phyloP scores from a whole-genome alignment of 2,888 invertebrate genomes.

The Catocala nupta region DNA sequence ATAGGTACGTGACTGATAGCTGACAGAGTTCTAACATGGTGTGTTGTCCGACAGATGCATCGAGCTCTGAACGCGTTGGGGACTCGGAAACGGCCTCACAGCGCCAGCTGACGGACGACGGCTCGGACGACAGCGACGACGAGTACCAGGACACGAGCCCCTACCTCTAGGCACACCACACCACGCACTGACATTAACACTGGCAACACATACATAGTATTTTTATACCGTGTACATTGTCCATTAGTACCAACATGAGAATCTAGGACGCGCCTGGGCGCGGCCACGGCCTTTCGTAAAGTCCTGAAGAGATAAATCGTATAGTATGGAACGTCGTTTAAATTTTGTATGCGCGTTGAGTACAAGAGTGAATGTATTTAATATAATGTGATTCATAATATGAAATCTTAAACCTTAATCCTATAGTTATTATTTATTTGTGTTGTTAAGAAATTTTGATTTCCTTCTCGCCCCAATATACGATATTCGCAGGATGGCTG shows the following conservation, averaged over 20 bases:
- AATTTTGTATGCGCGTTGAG: constrained; percentile 71
- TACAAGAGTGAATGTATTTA: constrained; percentile 84
- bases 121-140: constrained; percentile 79
- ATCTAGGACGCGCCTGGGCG: constrained; percentile 39
- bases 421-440: constrained; percentile 79
- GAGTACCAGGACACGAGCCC: constrained; percentile 83
- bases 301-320: constrained; percentile 66
- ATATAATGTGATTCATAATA: constrained; percentile 52
- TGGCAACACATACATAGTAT: constrained; percentile 54
- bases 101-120: constrained; percentile 85
- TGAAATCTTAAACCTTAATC: constrained; percentile 57
- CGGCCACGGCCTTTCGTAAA: constrained; percentile 52
- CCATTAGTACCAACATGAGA: constrained; percentile 49
- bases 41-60: constrained; percentile 72
- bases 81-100: constrained; percentile 74
- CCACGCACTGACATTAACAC: constrained; percentile 21
- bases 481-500: constrained; percentile 65
- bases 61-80: constrained; percentile 77
- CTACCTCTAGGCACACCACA: constrained; percentile 68
- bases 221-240: constrained; percentile 57
- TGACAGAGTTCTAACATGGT: too few species aligned
- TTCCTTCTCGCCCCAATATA: constrained; percentile 65
- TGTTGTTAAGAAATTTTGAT: constrained; percentile 72
- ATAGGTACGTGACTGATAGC: too few species aligned
- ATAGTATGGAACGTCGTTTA: constrained; percentile 65